These are phyloP conservation scores for Coenobita brevimanus DNA, from an alignment of 1,140 invertebrate species.

Conservation along the genomic window DNA sequence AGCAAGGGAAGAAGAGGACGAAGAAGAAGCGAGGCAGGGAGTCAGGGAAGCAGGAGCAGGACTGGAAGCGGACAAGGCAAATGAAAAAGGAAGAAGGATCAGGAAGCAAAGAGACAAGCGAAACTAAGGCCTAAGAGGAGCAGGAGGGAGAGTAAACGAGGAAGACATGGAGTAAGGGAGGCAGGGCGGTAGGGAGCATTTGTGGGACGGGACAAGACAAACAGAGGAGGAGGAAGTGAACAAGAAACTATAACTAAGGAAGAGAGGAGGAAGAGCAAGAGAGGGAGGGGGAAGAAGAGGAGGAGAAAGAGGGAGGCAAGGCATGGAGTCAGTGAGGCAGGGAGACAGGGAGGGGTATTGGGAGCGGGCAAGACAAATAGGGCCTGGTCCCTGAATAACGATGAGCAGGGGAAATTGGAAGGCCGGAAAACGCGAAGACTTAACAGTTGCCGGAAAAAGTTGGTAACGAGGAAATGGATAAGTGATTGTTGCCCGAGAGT, in stretches of 20 bases:
- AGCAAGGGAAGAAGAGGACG: not conserved
- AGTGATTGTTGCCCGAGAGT: slow-evolving; percentile 6
- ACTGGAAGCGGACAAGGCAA: no score
- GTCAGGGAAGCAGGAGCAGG: not conserved
- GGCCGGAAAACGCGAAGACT: slow-evolving; percentile 39
- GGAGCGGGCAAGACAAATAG: slow-evolving; percentile 36
- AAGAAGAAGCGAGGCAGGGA: not conserved
- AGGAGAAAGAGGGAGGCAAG: slow-evolving; percentile 1
- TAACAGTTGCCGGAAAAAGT: slow-evolving; percentile 34
- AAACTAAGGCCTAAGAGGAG: not conserved
- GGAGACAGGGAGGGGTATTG: not conserved
- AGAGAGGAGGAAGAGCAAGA: not conserved
- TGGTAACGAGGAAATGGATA: slow-evolving; percentile 14
- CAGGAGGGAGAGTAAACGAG: not conserved
- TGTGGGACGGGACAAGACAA: no score
- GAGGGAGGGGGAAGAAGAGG: not conserved
- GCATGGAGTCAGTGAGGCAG: no score
- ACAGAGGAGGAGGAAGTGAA: not conserved
- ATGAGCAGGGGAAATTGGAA: slow-evolving; percentile 33
- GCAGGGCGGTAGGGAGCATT: no score
- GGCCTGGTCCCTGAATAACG: slow-evolving; percentile 34
- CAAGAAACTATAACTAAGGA: not conserved
- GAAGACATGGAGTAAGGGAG: not conserved
- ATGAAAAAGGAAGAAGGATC: not conserved
- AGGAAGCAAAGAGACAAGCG: not conserved